Evolutionary conservation across 1,140 invertebrate genomes (phyloP), one percentile per base, ranked within the genome.

Genomic region (Delia radicum): DNA sequence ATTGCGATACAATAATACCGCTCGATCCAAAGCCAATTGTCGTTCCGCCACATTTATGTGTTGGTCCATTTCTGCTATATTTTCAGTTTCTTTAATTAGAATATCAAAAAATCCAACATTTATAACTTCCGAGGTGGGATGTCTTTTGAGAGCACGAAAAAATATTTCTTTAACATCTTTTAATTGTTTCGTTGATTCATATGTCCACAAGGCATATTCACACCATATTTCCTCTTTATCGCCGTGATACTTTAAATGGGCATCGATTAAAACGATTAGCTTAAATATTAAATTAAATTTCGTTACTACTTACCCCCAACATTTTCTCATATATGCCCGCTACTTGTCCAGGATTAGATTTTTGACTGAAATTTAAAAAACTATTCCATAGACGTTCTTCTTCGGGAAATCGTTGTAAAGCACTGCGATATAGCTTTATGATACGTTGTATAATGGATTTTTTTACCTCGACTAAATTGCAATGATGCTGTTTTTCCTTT

Each of bases 291-390:
- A n/a, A n/a, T n/a, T n/a, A 12, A 29, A 29, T 31, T 33, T 55
- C 24, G 2, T n/a, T 28, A 3, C 24, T 18, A 33, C 81, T 77
- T 74, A 85, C 83, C 75, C 79, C 78, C 10, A 85, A 77, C 83
- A 85, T 83, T 74, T 85, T 85, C 37, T 85, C 83, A 37, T 85
- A 85, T 26, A 83, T 85, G 27, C 81, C 81, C 1, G 83, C 77
- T 6, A 85, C 82, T 74, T 85, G 81, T 4, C 80, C 74, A 5
- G 81, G 79, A 10, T 75, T 78, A 0, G 74, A 77, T 65, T 81
- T 82, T 27, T 85, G 85, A 69, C 79, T 81, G 28, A 85, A 85
- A 48, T 85, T 79, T 12, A 85, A 80, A 71, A 77, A 85, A 13
- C 79, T 80, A 12, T 77, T 75, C 83, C 83, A 85, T 4, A 85